Evolutionary conservation across 2,113 vertebrate genomes (phyloP).

Genomic region (Athene cunicularia): DNA sequence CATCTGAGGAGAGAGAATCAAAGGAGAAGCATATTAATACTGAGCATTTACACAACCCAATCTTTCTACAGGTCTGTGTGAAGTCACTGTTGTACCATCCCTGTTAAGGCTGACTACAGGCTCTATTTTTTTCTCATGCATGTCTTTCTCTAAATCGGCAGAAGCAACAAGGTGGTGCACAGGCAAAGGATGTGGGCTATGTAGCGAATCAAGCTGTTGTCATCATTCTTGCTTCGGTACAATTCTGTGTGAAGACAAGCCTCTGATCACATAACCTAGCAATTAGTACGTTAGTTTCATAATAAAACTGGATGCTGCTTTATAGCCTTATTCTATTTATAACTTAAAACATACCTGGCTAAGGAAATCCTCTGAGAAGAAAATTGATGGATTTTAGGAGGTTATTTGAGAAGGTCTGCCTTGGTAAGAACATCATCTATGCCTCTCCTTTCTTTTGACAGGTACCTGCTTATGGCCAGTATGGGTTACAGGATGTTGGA

Average conservation of each 20-base stretch:
- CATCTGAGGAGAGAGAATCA: neutral
- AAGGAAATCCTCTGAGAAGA: neutral
- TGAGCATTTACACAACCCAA: neutral
- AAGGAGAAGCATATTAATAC: neutral
- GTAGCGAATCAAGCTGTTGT: neutral
- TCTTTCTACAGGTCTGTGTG: neutral
- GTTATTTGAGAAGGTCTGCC: neutral
- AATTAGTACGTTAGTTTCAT: neutral
- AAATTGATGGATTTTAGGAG: neutral
- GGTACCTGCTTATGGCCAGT: neutral
- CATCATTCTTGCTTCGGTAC: neutral
- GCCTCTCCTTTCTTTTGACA: neutral
- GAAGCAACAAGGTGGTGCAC: neutral
- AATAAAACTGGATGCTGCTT: neutral
- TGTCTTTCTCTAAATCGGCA: neutral
- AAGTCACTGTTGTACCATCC: neutral
- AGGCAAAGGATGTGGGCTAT: neutral
- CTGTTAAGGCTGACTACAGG: neutral
- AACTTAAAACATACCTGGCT: neutral
- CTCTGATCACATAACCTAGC: neutral
- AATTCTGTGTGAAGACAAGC: neutral
- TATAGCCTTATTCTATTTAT: neutral
- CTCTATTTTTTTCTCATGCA: neutral
- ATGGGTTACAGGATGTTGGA: neutral
- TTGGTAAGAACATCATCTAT: neutral